Evolutionary conservation across 2,797 vertebrate genomes (phyloP), one percentile per base, ranked within the genome.

Genomic region (Moxostoma hubbsi): DNA sequence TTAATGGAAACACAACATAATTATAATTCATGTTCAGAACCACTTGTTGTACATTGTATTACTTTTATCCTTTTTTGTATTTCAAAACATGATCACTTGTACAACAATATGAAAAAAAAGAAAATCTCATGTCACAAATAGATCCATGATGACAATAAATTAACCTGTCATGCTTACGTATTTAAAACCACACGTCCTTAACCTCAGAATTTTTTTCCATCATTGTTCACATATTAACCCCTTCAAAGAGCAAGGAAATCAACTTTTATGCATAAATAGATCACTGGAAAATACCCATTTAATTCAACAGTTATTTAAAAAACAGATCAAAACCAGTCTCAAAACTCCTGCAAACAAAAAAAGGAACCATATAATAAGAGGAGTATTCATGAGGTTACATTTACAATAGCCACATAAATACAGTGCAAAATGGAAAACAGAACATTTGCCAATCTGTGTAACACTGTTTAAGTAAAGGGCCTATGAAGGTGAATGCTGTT

Each of bases 1-100:
- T 95, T 94, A 90, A 93, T 94, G 92, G 91, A 94, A 94, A 95
- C 94, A 94, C 94, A 93, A 94, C 93, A 93, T 91, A 36, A 91
- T 89, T 92, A 89, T 83, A 90, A 90, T 90, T 93, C 90, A 87
- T 90, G 87, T 88, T 83, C 86, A 93, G 93, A 92, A 93, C 87
- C 82, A 90, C 90, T 80, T 92, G 92, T 94, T 93, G 92, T 93
- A 93, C 90, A 91, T 86, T 82, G 91, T 90, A 90, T 90, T 82
- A 91, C 81, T 90, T 83, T 88, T 92, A 88, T 85, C 75, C 85
- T 36, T 36, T 87, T 87, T 89, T 89, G 86, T 91, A 92, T 89
- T 94, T 93, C 86, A 93, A 93, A 94, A 94, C 93, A 95, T 92
- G 88, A 88, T 92, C 93, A 95, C 94, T 93, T 90, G 91, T 93